Evolutionary conservation across 2,797 vertebrate species (phyloP).

Genomic region (Molossus alvarezi): DNA sequence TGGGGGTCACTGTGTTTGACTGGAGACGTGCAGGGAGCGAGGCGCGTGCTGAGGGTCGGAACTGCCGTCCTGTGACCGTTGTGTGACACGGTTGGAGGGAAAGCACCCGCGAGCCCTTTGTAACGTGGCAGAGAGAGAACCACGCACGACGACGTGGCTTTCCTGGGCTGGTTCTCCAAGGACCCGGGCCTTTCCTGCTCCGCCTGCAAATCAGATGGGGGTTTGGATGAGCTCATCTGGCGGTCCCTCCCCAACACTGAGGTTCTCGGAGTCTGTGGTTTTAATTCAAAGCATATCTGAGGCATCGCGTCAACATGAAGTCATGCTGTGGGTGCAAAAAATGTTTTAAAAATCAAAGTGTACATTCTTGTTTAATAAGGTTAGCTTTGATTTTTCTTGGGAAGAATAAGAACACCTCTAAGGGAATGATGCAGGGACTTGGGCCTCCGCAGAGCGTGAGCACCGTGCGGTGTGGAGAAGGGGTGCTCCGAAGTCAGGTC

Average conservation of each 20-base stretch:
- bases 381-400: not conserved
- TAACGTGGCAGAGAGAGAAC: accelerated
- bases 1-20: not conserved
- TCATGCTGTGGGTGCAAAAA: constrained; percentile 60
- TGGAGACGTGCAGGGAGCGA: not conserved
- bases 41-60: accelerated
- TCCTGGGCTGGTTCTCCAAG: not conserved
- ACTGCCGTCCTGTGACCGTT: no score
- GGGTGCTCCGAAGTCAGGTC: accelerated
- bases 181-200: not conserved
- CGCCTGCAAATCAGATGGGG: constrained; percentile 43
- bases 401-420: not conserved
- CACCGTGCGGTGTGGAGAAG: accelerated
- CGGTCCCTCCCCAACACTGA: not conserved
- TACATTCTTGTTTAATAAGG: not conserved
- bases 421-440: not conserved
- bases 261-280: constrained; percentile 65
- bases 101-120: accelerated
- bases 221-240: constrained; percentile 38
- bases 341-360: not conserved
- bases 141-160: accelerated
- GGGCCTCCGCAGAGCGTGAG: no score
- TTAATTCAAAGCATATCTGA: constrained; percentile 77
- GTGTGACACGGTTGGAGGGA: accelerated
- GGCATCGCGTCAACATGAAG: constrained; percentile 44